phyloP scores from a whole-genome alignment of 1,140 invertebrate genomes.

The Asbolus verrucosus region DNA sequence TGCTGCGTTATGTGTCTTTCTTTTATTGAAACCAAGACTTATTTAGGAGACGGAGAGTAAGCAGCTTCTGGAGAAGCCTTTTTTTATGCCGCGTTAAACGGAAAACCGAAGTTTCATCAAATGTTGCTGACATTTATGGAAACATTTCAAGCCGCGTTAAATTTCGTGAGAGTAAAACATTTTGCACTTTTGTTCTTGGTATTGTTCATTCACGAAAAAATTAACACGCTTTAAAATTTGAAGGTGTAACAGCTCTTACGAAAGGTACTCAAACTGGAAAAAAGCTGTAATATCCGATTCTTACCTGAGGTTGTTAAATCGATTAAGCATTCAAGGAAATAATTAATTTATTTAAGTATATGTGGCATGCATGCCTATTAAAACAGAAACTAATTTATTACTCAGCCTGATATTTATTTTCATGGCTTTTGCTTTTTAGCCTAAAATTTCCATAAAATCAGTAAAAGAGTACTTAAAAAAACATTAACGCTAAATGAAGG shows the following conservation, averaged over 20 bases:
- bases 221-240: conserved; percentile 10
- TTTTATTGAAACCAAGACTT: too few species aligned
- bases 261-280: too few species aligned
- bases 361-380: neutral
- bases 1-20: too few species aligned
- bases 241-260: neutral
- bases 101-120: conserved; percentile 39
- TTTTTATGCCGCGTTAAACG: conserved; percentile 22
- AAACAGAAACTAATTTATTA: neutral
- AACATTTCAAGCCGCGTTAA: conserved; percentile 7
- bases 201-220: neutral
- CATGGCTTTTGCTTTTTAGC: conserved; percentile 22
- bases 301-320: too few species aligned
- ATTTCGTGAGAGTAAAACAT: conserved; percentile 24
- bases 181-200: neutral
- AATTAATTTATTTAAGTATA: neutral
- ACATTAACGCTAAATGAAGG: conserved; percentile 4
- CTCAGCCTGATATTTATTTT: neutral
- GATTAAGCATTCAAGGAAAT: too few species aligned
- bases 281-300: too few species aligned
- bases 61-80: neutral
- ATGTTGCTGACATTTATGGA: conserved; percentile 24
- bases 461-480: conserved; percentile 2
- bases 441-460: conserved; percentile 13
- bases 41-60: too few species aligned